phyloP scores from a whole-genome alignment of 2,888 invertebrate genomes.

The Alentia gelatinosa region DNA sequence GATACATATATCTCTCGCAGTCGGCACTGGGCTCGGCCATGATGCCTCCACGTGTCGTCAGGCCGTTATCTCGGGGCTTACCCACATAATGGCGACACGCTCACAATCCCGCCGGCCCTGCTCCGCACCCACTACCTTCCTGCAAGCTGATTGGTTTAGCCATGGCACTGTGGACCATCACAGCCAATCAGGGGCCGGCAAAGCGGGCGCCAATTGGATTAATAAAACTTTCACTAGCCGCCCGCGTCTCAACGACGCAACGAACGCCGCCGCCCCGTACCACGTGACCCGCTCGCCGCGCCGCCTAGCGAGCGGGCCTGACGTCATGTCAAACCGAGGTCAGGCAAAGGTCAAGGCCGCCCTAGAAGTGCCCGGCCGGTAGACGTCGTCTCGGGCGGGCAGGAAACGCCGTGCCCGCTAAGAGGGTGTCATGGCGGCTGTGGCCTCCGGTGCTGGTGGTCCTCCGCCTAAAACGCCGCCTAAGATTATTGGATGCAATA shows the following conservation, averaged over 20 bases:
- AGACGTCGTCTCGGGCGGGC: no score
- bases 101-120: not conserved
- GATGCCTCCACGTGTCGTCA: not conserved
- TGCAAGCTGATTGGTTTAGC: constrained; percentile 33
- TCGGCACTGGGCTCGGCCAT: no score
- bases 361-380: no score
- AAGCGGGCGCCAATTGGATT: constrained; percentile 29
- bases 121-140: not conserved
- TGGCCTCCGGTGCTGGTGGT: no score
- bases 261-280: not conserved
- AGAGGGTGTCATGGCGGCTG: no score
- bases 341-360: not conserved
- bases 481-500: no score
- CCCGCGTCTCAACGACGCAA: not conserved
- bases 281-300: not conserved
- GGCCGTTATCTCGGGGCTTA: not conserved
- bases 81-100: not conserved
- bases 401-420: no score
- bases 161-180: constrained; percentile 24
- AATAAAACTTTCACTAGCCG: constrained; percentile 41
- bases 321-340: constrained; percentile 27
- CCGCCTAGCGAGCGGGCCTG: not conserved
- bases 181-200: constrained; percentile 37
- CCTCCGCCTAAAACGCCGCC: no score
- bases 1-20: no score